Percentiles rank a stretch among this genome's conserved stretches.
phyloP scores from a whole-genome alignment of 1,140 invertebrate species.

The Drosophila fuyamai region DNA sequence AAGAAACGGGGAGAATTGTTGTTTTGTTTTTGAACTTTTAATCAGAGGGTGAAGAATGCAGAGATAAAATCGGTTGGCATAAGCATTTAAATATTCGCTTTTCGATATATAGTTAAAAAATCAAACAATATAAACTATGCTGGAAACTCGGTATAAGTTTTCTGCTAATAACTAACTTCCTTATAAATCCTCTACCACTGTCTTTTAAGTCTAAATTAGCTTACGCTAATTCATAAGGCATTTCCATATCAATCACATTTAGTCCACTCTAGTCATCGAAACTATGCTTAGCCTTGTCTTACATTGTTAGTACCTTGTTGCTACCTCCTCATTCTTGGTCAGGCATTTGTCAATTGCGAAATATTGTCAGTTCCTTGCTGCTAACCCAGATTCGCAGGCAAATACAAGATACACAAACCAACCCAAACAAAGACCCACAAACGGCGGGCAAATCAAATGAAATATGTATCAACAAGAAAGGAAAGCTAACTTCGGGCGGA shows the following conservation, averaged over 20 bases:
- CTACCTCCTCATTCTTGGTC: slow-evolving; percentile 18
- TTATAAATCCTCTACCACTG: too few relatives aligned
- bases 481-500: too few relatives aligned
- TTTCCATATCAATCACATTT: slow-evolving; percentile 39
- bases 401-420: slow-evolving; percentile 20
- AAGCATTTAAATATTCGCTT: background rate
- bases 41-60: background rate
- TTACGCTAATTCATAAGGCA: slow-evolving; percentile 8
- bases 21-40: slow-evolving; percentile 3
- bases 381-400: slow-evolving; percentile 35
- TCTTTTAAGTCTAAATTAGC: background rate
- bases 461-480: slow-evolving; percentile 30
- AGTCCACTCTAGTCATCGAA: slow-evolving; percentile 14
- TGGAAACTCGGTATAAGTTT: background rate
- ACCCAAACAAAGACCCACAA: slow-evolving; percentile 17
- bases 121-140: too few relatives aligned
- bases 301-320: slow-evolving; percentile 9
- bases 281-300: slow-evolving; percentile 31
- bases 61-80: background rate
- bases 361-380: slow-evolving; percentile 40
- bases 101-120: too few relatives aligned
- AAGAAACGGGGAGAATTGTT: background rate
- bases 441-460: slow-evolving; percentile 9
- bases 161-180: background rate
- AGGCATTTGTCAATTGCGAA: slow-evolving; percentile 39